Percentiles rank a stretch among this genome's conserved stretches.
These are phyloP conservation scores for Sphinx pinastri DNA, from an alignment of 2,888 invertebrate genomes.

Conservation along the genomic window DNA sequence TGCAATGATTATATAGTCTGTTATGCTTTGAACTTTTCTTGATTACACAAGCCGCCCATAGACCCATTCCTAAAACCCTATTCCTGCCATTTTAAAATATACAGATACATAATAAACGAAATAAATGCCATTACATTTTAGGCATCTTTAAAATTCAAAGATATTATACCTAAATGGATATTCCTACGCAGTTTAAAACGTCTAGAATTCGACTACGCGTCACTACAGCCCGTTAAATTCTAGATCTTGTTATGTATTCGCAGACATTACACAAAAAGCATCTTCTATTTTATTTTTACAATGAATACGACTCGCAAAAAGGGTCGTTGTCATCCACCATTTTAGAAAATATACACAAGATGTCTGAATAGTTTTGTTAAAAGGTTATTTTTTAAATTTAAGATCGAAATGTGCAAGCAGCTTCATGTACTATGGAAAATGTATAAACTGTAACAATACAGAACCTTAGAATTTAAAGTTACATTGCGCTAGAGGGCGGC, in stretches of 20 bases:
- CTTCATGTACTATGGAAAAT: too few relatives aligned
- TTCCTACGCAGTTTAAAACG: background rate
- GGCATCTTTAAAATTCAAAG: background rate
- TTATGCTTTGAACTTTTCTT: too few relatives aligned
- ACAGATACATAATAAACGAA: background rate
- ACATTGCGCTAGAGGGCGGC: too few relatives aligned
- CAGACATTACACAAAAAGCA: background rate
- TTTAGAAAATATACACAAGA: background rate
- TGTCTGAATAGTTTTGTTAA: too few relatives aligned
- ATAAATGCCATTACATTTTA: background rate
- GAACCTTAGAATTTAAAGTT: too few relatives aligned
- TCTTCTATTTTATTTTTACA: constrained; percentile 16
- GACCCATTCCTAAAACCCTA: too few relatives aligned
- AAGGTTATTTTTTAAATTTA: too few relatives aligned
- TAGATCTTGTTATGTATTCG: background rate
- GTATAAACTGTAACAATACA: too few relatives aligned
- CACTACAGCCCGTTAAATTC: background rate
- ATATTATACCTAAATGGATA: background rate
- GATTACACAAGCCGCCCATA: too few relatives aligned
- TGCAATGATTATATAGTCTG: too few relatives aligned
- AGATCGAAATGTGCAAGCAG: too few relatives aligned
- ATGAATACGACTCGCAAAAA: background rate
- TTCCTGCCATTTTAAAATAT: too few relatives aligned
- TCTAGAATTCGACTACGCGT: constrained; percentile 5
- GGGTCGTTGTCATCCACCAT: background rate